A percentile compares a stretch with the other conserved stretches of the same genome.
These are phyloP conservation scores for Macrotus californicus DNA, from an alignment of 2,113 vertebrate species.

Conservation along the genomic window DNA sequence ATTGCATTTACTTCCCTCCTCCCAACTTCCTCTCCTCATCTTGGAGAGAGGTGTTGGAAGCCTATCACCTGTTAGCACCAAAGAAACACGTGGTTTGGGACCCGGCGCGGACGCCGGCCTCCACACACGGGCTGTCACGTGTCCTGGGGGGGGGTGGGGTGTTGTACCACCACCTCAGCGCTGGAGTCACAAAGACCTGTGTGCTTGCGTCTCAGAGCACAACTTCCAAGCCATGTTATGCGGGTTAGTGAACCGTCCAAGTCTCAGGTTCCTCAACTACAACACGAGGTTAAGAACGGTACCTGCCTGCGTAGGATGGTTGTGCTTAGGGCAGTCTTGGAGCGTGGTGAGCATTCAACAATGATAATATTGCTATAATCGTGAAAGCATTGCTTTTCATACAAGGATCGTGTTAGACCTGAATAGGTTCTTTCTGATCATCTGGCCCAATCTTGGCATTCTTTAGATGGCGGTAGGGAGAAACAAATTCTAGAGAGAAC, in stretches of 20 bases:
- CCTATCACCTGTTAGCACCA: not conserved
- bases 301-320: no score
- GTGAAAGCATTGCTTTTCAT: not conserved
- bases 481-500: not conserved
- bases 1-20: not conserved
- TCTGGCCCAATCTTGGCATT: not conserved
- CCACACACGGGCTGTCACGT: rapidly evolving
- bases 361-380: not conserved
- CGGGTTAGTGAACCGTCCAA: not conserved
- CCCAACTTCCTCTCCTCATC: not conserved
- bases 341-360: not conserved
- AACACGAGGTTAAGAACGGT: not conserved
- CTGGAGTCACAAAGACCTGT: not conserved
- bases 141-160: not conserved
- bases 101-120: not conserved
- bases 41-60: not conserved
- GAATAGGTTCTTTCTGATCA: not conserved
- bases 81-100: not conserved
- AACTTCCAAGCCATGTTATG: not conserved
- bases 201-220: not conserved
- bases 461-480: not conserved
- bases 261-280: not conserved
- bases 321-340: not conserved
- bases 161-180: not conserved
- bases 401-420: not conserved